These are phyloP conservation scores for Drosophila cracens DNA, from an alignment of 2,888 invertebrate genomes.

Conservation along the genomic window DNA sequence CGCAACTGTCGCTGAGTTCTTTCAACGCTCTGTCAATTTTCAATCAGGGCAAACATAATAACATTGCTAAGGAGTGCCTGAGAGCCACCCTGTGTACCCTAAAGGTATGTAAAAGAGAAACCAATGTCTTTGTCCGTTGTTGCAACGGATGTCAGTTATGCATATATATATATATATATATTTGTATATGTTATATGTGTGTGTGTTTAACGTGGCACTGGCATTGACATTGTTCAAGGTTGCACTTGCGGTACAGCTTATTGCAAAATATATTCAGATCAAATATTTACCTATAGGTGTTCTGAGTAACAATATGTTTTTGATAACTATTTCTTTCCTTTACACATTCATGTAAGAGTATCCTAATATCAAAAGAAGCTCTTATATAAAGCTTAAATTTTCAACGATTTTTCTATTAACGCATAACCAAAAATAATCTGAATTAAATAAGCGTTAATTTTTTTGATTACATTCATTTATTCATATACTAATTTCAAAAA, in stretches of 20 bases:
- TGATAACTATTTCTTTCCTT: not conserved
- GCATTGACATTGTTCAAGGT: conserved; percentile 68
- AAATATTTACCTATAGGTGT: conserved; percentile 12
- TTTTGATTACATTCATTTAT: not conserved
- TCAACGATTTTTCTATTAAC: not conserved
- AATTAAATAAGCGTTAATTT: not conserved
- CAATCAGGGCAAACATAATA: conserved; percentile 51
- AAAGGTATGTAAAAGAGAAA: not conserved
- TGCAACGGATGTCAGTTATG: conserved; percentile 25
- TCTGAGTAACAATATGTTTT: not conserved
- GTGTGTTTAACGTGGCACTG: conserved; percentile 30
- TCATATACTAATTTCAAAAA: not conserved
- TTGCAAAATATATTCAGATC: conserved; percentile 19
- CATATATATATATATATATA: not conserved
- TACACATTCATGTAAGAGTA: not conserved
- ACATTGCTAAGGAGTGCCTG: conserved; percentile 13
- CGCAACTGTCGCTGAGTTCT: conserved; percentile 15
- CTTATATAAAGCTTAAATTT: not conserved
- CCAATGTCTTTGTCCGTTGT: conserved; percentile 25
- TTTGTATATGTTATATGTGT: conserved; percentile 5
- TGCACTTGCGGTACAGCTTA: conserved; percentile 25
- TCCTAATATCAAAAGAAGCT: not conserved
- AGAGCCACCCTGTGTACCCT: conserved; percentile 1
- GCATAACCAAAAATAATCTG: not conserved
- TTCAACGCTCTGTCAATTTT: conserved; percentile 54